Percentiles rank a stretch among this genome's conserved stretches.
These are phyloP conservation scores for Malachius bipustulatus DNA, from an alignment of 2,888 invertebrate species.

Conservation along the genomic window DNA sequence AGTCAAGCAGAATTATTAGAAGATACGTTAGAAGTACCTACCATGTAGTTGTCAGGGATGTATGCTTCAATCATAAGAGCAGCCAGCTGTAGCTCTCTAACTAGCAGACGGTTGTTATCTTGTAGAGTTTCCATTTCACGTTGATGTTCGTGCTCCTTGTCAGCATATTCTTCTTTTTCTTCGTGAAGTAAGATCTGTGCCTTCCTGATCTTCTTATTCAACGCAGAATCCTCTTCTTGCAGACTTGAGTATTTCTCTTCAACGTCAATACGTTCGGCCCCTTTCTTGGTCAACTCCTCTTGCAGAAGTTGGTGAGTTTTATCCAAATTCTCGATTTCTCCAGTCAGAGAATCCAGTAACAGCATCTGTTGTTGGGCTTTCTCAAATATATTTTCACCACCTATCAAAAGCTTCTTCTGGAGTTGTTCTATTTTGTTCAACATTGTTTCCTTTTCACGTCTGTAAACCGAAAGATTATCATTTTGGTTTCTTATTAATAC, in stretches of 20 bases:
- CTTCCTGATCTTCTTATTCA: conserved; percentile 84
- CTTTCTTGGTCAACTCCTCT: conserved; percentile 75
- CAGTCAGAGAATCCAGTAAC: conserved; percentile 75
- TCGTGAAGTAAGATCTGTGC: conserved; percentile 79
- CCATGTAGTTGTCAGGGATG: conserved; percentile 89
- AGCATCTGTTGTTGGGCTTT: conserved; percentile 90
- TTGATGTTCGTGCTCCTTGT: conserved; percentile 89
- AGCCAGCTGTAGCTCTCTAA: conserved; percentile 81
- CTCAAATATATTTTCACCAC: conserved; percentile 95
- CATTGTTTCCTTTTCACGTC: conserved; percentile 67
- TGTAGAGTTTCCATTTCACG: conserved; percentile 92
- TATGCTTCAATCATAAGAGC: conserved; percentile 84
- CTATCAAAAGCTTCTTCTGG: conserved; percentile 92
- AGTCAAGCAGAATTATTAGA: neutral
- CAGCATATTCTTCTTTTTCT: conserved; percentile 71
- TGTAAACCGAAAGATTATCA: conserved; percentile 20
- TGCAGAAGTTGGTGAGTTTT: conserved; percentile 70
- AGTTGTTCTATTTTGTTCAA: conserved; percentile 77
- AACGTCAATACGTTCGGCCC: conserved; percentile 84
- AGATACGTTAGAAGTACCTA: conserved; percentile 29
- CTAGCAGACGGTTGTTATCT: conserved; percentile 83
- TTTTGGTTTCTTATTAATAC: too few relatives aligned
- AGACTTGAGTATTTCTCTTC: conserved; percentile 90
- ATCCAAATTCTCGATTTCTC: conserved; percentile 66
- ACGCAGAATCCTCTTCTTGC: conserved; percentile 89